Percentiles rank a stretch among this genome's conserved stretches.
Evolutionary conservation across 2,113 vertebrate species (phyloP).

Genomic region (Nesoenas mayeri): DNA sequence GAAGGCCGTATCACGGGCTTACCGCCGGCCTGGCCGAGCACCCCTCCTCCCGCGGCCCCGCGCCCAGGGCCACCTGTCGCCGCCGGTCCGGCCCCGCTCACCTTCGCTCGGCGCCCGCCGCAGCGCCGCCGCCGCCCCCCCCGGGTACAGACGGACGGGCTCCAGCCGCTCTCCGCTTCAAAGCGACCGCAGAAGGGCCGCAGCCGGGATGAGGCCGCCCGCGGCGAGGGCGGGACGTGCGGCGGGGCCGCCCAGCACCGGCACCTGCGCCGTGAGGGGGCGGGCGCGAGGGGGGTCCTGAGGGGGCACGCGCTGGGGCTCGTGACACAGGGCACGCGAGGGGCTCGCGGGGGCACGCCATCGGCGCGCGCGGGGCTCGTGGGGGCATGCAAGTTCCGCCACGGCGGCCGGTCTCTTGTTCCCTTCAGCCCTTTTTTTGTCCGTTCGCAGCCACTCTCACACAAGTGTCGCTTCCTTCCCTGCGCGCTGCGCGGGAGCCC

Average conservation of each 20-base stretch:
- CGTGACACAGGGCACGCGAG: background rate
- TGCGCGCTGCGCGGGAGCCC: background rate
- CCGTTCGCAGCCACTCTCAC: background rate
- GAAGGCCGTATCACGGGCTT: background rate
- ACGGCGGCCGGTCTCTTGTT: fast-evolving
- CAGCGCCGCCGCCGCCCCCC: background rate
- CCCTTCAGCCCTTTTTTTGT: background rate
- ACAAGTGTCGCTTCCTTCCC: background rate
- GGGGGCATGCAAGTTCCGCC: no score
- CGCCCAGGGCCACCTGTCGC: background rate
- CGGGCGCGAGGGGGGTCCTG: background rate
- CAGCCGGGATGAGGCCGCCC: background rate
- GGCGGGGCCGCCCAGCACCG: background rate
- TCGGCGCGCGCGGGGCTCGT: background rate
- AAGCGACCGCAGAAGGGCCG: background rate
- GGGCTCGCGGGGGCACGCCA: background rate
- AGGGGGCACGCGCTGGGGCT: background rate
- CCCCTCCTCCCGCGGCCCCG: background rate
- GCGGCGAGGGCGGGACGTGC: background rate
- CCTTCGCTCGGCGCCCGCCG: background rate
- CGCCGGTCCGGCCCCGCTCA: background rate
- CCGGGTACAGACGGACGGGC: background rate
- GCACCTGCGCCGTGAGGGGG: background rate
- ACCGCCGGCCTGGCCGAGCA: background rate
- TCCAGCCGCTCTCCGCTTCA: background rate